phyloP scores from a whole-genome alignment of 2,797 vertebrate genomes.

The Arnoldichthys spilopterus region DNA sequence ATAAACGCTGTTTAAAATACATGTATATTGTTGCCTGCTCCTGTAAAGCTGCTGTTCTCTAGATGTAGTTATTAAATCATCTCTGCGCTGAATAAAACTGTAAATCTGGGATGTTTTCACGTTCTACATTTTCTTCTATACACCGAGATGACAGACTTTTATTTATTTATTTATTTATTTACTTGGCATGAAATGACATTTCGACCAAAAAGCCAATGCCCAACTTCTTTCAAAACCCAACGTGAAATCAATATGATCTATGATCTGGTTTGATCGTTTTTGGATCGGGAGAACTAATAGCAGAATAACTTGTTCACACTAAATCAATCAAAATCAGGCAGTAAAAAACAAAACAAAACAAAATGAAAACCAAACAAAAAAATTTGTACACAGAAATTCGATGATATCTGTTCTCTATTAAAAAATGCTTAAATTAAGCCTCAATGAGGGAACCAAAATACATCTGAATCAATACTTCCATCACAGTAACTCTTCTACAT shows the following conservation, averaged over 20 bases:
- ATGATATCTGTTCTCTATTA: conserved; percentile 97
- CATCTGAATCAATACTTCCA: conserved; percentile 55
- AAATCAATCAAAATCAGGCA: conserved; percentile 66
- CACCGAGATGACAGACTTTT: conserved; percentile 55
- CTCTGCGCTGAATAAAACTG: too few relatives aligned
- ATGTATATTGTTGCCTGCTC: too few relatives aligned
- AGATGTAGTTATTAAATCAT: too few relatives aligned
- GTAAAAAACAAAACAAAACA: conserved; percentile 64
- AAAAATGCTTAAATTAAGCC: conserved; percentile 84
- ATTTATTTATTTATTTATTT: too few relatives aligned
- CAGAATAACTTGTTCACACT: conserved; percentile 72
- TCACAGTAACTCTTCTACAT: conserved; percentile 71
- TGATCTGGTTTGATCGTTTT: conserved; percentile 54
- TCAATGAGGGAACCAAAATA: conserved; percentile 67
- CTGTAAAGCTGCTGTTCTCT: too few relatives aligned
- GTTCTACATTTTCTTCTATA: neutral
- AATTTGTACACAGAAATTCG: conserved; percentile 95
- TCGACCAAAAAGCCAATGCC: conserved; percentile 63
- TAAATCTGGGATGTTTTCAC: neutral
- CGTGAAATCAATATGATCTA: conserved; percentile 43
- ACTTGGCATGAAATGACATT: conserved; percentile 14
- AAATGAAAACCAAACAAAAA: conserved; percentile 61
- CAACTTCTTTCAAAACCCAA: conserved; percentile 76
- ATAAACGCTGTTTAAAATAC: too few relatives aligned
- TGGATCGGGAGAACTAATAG: conserved; percentile 67